phyloP scores from a whole-genome alignment of 2,888 invertebrate species.

The Ectobius pallidus region DNA sequence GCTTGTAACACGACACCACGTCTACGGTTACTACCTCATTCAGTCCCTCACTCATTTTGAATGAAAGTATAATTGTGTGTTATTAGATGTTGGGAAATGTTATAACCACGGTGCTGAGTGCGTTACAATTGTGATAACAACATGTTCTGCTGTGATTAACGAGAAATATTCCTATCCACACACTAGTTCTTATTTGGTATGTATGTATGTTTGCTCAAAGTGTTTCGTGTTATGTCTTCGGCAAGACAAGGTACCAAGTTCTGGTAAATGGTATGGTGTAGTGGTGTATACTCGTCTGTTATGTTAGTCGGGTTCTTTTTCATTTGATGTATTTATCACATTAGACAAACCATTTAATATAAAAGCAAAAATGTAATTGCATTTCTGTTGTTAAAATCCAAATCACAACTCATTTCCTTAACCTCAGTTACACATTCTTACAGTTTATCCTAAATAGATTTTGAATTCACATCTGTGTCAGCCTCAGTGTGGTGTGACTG shows the following conservation, averaged over 20 bases:
- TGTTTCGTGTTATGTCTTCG: not conserved
- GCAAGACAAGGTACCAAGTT: slow-evolving; percentile 14
- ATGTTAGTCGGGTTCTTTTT: not conserved
- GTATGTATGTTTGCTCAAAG: no score
- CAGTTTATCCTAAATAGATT: no score
- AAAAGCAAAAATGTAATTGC: not conserved
- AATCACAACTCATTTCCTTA: no score
- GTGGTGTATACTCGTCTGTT: not conserved
- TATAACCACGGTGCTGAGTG: slow-evolving; percentile 28
- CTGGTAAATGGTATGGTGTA: not conserved
- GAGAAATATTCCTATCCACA: slow-evolving; percentile 29
- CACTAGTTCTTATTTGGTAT: no score
- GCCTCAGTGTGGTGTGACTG: no score
- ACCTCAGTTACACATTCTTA: no score
- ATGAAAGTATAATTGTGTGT: slow-evolving; percentile 30
- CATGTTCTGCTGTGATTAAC: slow-evolving; percentile 36
- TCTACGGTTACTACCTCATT: no score
- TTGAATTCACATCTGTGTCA: no score
- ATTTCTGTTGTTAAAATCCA: no score
- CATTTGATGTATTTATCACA: slow-evolving; percentile 2
- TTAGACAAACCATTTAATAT: slow-evolving; percentile 17
- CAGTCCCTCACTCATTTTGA: slow-evolving; percentile 1
- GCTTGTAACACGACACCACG: no score
- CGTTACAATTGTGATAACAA: no score
- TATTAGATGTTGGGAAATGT: slow-evolving; percentile 29